Evolutionary conservation across 2,113 vertebrate genomes (phyloP).

Genomic region (Lonchura striata): DNA sequence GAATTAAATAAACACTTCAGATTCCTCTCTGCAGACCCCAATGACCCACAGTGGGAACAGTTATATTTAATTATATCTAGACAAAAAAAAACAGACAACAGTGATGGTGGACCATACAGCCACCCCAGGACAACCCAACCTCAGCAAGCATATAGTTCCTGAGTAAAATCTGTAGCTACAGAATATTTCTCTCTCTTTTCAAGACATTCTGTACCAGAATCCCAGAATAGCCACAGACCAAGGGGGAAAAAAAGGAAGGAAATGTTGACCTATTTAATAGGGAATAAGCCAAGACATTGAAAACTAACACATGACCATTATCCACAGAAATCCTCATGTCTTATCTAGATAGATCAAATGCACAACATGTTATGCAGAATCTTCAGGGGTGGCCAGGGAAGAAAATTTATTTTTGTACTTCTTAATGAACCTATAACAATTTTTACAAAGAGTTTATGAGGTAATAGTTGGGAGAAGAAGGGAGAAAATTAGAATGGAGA

Average conservation of each 20-base stretch:
- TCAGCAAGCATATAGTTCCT: background rate
- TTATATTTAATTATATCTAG: background rate
- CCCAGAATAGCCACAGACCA: background rate
- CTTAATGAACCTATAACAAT: background rate
- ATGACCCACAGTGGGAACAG: background rate
- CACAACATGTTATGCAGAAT: background rate
- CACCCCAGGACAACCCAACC: background rate
- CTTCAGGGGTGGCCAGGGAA: background rate
- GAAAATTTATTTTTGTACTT: background rate
- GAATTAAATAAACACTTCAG: background rate
- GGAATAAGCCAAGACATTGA: background rate
- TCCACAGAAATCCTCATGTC: background rate
- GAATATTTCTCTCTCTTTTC: background rate
- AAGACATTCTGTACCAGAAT: slow-evolving; percentile 3
- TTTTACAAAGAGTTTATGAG: background rate
- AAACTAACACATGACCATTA: background rate
- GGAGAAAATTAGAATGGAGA: background rate
- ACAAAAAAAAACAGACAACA: rapidly evolving
- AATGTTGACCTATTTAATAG: slow-evolving; percentile 4
- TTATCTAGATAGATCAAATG: background rate
- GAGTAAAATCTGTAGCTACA: background rate
- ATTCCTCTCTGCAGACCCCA: background rate
- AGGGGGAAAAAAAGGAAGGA: background rate
- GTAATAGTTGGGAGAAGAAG: background rate
- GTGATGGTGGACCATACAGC: background rate